Percentiles rank a stretch among this genome's conserved stretches.
Evolutionary conservation across 2,797 vertebrate genomes (phyloP).

Genomic region (Pantherophis alleghaniensis): DNA sequence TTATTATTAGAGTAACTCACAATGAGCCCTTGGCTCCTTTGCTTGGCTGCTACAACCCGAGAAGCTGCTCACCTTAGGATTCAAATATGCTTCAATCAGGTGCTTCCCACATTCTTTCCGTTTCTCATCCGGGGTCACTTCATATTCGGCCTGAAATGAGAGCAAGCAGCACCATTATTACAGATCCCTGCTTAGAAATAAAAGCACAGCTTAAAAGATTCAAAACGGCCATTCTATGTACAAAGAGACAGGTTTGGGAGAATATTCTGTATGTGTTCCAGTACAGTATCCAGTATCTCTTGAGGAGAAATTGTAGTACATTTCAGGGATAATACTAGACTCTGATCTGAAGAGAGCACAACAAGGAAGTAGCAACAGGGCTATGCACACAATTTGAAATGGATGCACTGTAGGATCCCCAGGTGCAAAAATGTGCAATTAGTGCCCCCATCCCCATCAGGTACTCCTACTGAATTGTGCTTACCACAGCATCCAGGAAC

Average conservation of each 20-base stretch:
- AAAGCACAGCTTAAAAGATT: neutral
- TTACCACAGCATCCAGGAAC: constrained; percentile 95
- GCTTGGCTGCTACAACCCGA: constrained; percentile 12
- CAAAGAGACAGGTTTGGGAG: neutral
- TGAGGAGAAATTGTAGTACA: neutral
- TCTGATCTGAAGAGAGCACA: neutral
- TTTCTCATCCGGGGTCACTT: constrained; percentile 94
- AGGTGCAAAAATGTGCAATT: neutral
- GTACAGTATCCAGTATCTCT: neutral
- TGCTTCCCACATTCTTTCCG: constrained; percentile 86
- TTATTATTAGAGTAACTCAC: neutral
- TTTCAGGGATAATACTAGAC: neutral
- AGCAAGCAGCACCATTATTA: neutral
- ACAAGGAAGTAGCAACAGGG: neutral
- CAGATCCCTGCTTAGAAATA: neutral
- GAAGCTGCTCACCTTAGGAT: constrained; percentile 76
- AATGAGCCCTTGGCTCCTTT: neutral
- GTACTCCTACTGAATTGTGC: constrained; percentile 35
- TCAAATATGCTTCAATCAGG: constrained; percentile 86
- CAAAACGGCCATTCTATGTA: neutral
- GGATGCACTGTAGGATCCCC: neutral
- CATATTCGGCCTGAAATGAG: constrained; percentile 85
- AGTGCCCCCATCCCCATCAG: neutral
- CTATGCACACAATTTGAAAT: neutral
- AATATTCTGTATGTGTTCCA: neutral